A percentile compares a stretch with the other conserved stretches of the same genome.
These are phyloP conservation scores for Chrysomallon squamiferum DNA, from an alignment of 1,140 invertebrate genomes.

Conservation along the genomic window DNA sequence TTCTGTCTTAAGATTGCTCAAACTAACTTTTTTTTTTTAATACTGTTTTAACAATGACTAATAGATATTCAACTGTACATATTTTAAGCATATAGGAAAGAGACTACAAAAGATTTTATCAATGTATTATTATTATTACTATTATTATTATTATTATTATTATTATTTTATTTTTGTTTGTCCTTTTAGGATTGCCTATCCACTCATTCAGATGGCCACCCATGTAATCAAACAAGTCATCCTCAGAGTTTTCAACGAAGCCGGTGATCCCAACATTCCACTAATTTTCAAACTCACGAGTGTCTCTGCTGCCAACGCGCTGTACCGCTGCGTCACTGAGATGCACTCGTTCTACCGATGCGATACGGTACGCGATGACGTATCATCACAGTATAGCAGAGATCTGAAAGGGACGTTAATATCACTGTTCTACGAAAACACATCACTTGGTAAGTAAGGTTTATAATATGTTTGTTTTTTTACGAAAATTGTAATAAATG, in stretches of 20 bases:
- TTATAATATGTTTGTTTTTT: too few species aligned
- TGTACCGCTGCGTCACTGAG: constrained; percentile 88
- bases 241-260: constrained; percentile 68
- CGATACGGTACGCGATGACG: constrained; percentile 85
- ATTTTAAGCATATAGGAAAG: too few species aligned
- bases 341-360: constrained; percentile 91
- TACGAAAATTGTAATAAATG: neutral
- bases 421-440: constrained; percentile 85
- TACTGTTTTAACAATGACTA: too few species aligned
- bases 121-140: too few species aligned
- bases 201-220: constrained; percentile 81
- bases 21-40: too few species aligned
- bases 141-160: too few species aligned
- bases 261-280: constrained; percentile 70
- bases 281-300: constrained; percentile 83
- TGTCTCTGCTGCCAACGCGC: constrained; percentile 76
- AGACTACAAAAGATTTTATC: too few species aligned
- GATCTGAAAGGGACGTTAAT: constrained; percentile 91
- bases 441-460: constrained; percentile 73
- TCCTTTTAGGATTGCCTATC: constrained; percentile 79
- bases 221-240: constrained; percentile 78
- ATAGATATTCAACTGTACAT: too few species aligned
- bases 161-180: neutral
- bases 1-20: too few species aligned
- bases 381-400: constrained; percentile 85